Evolutionary conservation across 2,797 vertebrate species (phyloP).

Genomic region (Lagorchestes hirsutus): DNA sequence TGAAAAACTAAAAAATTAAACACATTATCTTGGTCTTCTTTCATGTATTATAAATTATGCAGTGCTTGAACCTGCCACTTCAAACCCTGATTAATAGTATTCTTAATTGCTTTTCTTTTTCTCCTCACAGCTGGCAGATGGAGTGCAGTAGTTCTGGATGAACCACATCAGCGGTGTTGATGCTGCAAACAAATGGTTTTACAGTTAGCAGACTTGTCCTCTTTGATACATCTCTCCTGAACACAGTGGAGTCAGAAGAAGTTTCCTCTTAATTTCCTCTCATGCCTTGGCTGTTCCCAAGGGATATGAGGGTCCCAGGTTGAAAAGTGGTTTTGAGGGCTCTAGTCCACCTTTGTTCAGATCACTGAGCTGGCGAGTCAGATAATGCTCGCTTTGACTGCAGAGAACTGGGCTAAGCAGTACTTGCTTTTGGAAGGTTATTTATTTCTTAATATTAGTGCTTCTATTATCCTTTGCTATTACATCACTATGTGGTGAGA

Average conservation of each 20-base stretch:
- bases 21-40: slow-evolving; percentile 76
- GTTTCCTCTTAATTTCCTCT: slow-evolving; percentile 9
- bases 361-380: not conserved
- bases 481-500: not conserved
- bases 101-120: slow-evolving; percentile 80
- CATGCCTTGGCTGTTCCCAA: not conserved
- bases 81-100: slow-evolving; percentile 81
- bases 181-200: slow-evolving; percentile 67
- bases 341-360: slow-evolving; percentile 11
- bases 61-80: slow-evolving; percentile 72
- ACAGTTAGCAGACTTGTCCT: slow-evolving; percentile 62
- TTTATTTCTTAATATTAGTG: not conserved
- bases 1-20: not conserved
- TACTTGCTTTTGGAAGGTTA: not conserved
- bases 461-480: not conserved
- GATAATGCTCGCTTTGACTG: slow-evolving; percentile 15
- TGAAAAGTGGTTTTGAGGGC: slow-evolving; percentile 49
- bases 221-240: slow-evolving; percentile 72
- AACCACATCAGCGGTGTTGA: slow-evolving; percentile 56
- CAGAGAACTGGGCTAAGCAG: not conserved
- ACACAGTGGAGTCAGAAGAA: slow-evolving; percentile 68
- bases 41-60: slow-evolving; percentile 72
- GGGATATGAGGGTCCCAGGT: slow-evolving; percentile 32
- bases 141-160: slow-evolving; percentile 57
- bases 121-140: slow-evolving; percentile 80